Base-by-base conservation (phyloP, 2,888 invertebrate genomes). In the Crocallis elinguaria region DNA sequence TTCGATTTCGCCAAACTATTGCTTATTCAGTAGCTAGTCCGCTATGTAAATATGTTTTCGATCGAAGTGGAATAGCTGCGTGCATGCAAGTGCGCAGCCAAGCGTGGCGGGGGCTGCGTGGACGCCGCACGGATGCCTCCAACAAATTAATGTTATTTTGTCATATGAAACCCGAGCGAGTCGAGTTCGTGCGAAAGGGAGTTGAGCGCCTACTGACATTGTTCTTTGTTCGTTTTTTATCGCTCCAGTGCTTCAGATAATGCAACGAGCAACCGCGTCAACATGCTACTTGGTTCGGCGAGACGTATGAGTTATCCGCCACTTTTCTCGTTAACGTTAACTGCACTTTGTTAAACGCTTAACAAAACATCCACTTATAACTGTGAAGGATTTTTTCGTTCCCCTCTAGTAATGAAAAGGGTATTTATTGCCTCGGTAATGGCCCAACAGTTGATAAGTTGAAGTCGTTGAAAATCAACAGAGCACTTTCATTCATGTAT, bases 141-240 rank as follows among this genome's bases (percentile, higher is more conserved):
- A 71, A 79, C 77, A 79, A 82, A 79, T 85, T 82, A 71, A 84
- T 79, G 80, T 79, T 84, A 83, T 85, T 83, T 83, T 86, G 88
- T 86, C 83, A 86, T 83, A 75, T 53, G 84, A 87, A 79, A 75
- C 82, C 74, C 66, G 72, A 72, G 72, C 69, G 73, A 71, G 72
- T 62, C 73, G 75, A 80, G 78, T 88, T 86, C 84, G 75, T 83
- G 86, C 85, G 87, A 88, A 88, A 86, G 84, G 87, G 86, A 87
- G 77, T 85, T 79, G 75, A 86, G 79, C 76, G 75, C 74, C 82
- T 77, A 81, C 82, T 81, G 84, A 85, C 86, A 87, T 89, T 86
- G 86, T 88, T 88, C 90, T 90, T 89, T 89, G 89, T 89, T 87
- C 87, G 79, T 84, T 86, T 62, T 86, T 87, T 88, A 89, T 89